Percentiles rank a stretch among this genome's conserved stretches.
Conservation (phyloP, 2,113 vertebrate species). For the Malurus melanocephalus region DNA sequence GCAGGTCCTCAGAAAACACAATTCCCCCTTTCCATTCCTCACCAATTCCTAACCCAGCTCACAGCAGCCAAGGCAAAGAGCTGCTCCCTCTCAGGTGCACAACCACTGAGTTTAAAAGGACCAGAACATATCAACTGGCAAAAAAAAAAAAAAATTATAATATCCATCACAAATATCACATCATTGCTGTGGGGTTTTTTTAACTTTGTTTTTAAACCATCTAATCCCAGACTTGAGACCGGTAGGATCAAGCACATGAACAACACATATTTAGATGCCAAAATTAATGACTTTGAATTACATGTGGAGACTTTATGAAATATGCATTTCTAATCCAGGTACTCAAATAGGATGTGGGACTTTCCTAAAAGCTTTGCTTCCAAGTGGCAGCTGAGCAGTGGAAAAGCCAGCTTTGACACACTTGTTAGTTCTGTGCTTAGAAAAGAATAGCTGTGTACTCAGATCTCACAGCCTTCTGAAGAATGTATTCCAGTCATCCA, state of each 20-base stretch:
- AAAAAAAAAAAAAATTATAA: neutral
- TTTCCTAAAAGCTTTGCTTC: neutral
- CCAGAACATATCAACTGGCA: neutral
- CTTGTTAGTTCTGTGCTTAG: neutral
- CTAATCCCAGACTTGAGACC: neutral
- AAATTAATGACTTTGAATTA: neutral
- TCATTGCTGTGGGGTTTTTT: neutral
- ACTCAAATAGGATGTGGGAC: neutral
- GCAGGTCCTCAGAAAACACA: neutral
- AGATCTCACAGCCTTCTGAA: constrained; percentile 1
- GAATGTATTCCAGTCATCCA: constrained; percentile 29
- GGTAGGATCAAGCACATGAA: neutral
- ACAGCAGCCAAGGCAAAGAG: neutral
- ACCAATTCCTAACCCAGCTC: neutral
- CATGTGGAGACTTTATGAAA: neutral
- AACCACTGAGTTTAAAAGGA: neutral
- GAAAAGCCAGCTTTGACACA: neutral
- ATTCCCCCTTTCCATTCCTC: accelerated
- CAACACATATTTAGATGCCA: neutral
- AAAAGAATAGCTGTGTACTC: neutral
- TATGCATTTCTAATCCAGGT: neutral
- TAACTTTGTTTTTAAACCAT: neutral
- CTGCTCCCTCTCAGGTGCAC: accelerated
- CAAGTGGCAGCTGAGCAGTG: neutral
- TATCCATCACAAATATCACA: neutral